Percentiles rank a stretch among this genome's conserved stretches.
Evolutionary conservation across 1,140 invertebrate species (phyloP).

Genomic region (Leptinotarsa undecemlineata): DNA sequence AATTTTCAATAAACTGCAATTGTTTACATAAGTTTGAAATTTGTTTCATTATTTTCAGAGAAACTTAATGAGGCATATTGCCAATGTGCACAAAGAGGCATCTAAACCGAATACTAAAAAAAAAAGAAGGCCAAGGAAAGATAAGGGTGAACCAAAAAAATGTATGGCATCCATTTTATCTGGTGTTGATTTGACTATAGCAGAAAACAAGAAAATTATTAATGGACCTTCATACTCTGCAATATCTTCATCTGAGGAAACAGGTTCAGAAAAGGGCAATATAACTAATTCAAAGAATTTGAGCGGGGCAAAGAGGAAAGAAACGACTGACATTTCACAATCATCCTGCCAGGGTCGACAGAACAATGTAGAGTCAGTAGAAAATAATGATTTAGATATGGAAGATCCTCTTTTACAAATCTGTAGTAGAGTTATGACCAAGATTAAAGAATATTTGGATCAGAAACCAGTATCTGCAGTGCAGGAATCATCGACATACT

Average conservation of each 20-base stretch:
- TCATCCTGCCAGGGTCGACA: not conserved
- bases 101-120: conserved; percentile 15
- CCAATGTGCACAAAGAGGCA: conserved; percentile 15
- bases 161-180: conserved; percentile 28
- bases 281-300: not conserved
- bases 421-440: not conserved
- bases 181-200: conserved; percentile 8
- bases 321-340: not conserved
- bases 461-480: not conserved
- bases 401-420: not conserved
- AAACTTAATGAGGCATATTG: conserved; percentile 28
- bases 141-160: conserved; percentile 37
- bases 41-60: conserved; percentile 26
- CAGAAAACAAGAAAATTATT: conserved; percentile 8
- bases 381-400: not conserved
- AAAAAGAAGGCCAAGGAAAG: conserved; percentile 26
- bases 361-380: not conserved
- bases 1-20: not conserved
- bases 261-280: not conserved
- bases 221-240: not conserved
- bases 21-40: not conserved
- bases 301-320: not conserved
- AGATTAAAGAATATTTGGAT: not conserved
- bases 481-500: not conserved
- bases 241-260: not conserved